Conservation (phyloP, 2,797 vertebrate species). For the Smutsia temminckii region DNA sequence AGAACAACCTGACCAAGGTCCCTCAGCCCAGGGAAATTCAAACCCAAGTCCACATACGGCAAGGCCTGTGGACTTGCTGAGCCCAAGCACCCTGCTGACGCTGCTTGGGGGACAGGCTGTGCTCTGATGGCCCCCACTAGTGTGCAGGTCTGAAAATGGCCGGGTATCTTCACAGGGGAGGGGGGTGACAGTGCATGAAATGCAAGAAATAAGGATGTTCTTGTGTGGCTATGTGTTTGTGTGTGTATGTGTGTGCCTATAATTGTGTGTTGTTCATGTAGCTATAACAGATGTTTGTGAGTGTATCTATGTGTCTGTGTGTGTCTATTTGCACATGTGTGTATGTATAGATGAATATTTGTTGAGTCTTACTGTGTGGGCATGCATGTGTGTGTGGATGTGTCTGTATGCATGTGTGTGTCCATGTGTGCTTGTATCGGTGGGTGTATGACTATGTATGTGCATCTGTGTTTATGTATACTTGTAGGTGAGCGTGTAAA, state of each 20-base stretch:
- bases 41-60: not conserved
- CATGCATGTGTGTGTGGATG: not conserved
- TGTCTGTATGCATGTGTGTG: not conserved
- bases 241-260: rapidly evolving
- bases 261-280: not conserved
- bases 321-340: not conserved
- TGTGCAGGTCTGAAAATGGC: not conserved
- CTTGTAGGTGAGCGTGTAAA: not conserved
- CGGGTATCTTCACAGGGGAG: not conserved
- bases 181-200: too few relatives aligned
- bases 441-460: rapidly evolving
- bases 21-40: not conserved
- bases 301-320: not conserved
- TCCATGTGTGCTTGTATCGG: not conserved
- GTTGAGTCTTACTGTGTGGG: too few relatives aligned
- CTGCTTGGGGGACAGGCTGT: not conserved
- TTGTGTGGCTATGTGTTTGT: not conserved
- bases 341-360: not conserved
- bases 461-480: not conserved
- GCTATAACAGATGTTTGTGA: not conserved
- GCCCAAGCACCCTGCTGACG: rapidly evolving
- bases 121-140: not conserved
- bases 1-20: not conserved
- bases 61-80: not conserved
- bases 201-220: not conserved